phyloP scores from a whole-genome alignment of 2,888 invertebrate species.

The Chymomyza procnemis region DNA sequence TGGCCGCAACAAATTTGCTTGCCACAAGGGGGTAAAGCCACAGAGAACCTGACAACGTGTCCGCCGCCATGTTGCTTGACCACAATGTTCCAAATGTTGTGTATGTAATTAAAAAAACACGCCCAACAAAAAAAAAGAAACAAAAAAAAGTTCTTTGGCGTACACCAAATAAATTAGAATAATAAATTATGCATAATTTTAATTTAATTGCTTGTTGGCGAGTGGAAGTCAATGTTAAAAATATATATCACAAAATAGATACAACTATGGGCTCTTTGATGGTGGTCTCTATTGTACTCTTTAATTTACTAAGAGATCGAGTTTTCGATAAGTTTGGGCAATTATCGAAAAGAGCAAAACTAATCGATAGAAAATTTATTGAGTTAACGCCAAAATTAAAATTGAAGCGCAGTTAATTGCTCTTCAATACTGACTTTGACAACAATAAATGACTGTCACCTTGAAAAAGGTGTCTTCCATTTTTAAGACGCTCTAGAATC shows the following conservation, averaged over 20 bases:
- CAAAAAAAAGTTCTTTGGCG: conserved; percentile 41
- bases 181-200: conserved; percentile 30
- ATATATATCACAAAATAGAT: not conserved
- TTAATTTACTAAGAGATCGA: too few relatives aligned
- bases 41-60: conserved; percentile 33
- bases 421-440: too few relatives aligned
- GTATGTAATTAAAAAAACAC: not conserved
- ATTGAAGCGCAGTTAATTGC: too few relatives aligned
- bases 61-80: conserved; percentile 17
- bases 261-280: not conserved
- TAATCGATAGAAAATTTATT: too few relatives aligned
- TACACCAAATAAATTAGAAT: conserved; percentile 14
- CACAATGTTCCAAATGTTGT: conserved; percentile 46
- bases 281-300: too few relatives aligned
- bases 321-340: too few relatives aligned
- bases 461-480: too few relatives aligned
- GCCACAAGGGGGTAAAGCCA: conserved; percentile 20
- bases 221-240: not conserved
- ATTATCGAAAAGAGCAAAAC: too few relatives aligned
- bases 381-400: too few relatives aligned
- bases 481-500: too few relatives aligned
- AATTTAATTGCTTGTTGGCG: conserved; percentile 23
- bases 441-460: too few relatives aligned
- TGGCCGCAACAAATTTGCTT: conserved; percentile 5
- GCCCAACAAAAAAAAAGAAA: not conserved